Base-by-base conservation (phyloP, 2,113 vertebrate genomes). In the Canis aureus region DNA sequence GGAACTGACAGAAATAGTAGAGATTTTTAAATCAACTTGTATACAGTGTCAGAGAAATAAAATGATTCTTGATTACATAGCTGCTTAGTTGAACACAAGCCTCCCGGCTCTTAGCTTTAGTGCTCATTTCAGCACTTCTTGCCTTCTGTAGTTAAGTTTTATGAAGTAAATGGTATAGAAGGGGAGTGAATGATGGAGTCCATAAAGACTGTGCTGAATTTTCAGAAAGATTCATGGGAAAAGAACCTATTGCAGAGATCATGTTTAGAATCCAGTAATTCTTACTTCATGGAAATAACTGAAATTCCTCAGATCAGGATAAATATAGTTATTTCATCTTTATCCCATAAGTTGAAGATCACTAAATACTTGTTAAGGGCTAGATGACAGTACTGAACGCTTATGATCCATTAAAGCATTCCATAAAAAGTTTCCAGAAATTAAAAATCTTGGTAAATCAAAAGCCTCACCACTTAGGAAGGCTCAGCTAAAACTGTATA, bases 371-470 rank as follows among this genome's bases (percentile, higher is more conserved):
- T 87, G 25, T 95, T 91, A 51, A 59, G 29, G 20, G 76, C 32
- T 78, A 83, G 43, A 43, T 88, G 11, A 76, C 7, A 57, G 13
- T 35, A 51, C 85, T 6, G 64, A 96, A 82, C 87, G 20, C 16
- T 29, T 84, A 35, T 11, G 20, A 15, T 92, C 92, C n/a, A 71
- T 59, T 85, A 38, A 71, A 93, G 71, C n/a, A 23, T 32, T 95
- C 60, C 27, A 3, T 82, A 66, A 76, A 19, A 49, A 76, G n/a
- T 87, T 85, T 96, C 16, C 29, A 74, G 89, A 92, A 93, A 66
- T 82, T 60, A 85, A 95, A 94, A 89, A 96, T 79, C 6, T 86
- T 86, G 19, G 6, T 86, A 92, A 96, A 93, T 89, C 80, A 35
- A 89, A 93, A 87, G 23, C 32, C 29, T 82, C 8, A 80, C 22